Evolutionary conservation across 2,888 invertebrate genomes (phyloP).

Genomic region (Athalia cordata): DNA sequence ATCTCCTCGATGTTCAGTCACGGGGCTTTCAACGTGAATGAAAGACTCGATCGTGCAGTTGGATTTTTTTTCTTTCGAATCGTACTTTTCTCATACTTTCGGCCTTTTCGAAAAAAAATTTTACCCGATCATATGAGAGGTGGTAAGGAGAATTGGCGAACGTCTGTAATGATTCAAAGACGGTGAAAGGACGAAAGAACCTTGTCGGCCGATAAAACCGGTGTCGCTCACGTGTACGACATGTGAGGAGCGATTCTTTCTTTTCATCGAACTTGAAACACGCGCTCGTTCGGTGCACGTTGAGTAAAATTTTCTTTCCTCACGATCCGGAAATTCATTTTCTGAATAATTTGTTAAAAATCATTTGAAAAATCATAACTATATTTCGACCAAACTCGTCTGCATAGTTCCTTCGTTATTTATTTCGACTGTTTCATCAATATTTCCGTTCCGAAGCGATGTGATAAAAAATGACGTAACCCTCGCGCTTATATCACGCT

Average conservation of each 20-base stretch:
- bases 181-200: slow-evolving; percentile 32
- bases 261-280: slow-evolving; percentile 4
- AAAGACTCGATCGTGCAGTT: slow-evolving; percentile 58
- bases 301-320: slow-evolving; percentile 3
- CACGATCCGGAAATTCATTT: not conserved
- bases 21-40: slow-evolving; percentile 66
- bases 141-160: not conserved
- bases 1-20: slow-evolving; percentile 54
- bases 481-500: slow-evolving; percentile 5
- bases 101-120: too few relatives aligned
- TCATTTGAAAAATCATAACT: too few relatives aligned
- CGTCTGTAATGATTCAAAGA: slow-evolving; percentile 1
- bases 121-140: not conserved
- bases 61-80: slow-evolving; percentile 50
- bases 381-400: too few relatives aligned
- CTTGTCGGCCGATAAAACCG: slow-evolving; percentile 2
- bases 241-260: slow-evolving; percentile 35
- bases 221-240: slow-evolving; percentile 31
- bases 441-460: not conserved
- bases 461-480: not conserved
- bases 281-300: slow-evolving; percentile 1
- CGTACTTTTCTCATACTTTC: not conserved
- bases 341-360: not conserved
- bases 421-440: not conserved
- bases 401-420: too few relatives aligned